A percentile compares a stretch with the other conserved stretches of the same genome.
Evolutionary conservation across 2,888 invertebrate species (phyloP).

Genomic region (Parelbella ahira): DNA sequence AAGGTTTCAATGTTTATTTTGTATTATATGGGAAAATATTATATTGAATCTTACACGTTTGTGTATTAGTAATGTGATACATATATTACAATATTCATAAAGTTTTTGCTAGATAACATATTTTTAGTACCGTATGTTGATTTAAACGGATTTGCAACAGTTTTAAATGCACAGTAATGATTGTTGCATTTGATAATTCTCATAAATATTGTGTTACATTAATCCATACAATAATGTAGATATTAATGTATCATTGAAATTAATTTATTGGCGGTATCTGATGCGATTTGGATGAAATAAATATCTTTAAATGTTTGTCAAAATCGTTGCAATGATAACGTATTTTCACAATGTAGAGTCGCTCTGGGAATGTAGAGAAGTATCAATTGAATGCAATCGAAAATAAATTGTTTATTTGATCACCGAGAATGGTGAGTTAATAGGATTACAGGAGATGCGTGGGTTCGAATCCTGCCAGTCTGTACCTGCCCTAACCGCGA

Average conservation of each 20-base stretch:
- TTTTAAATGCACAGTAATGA: conserved; percentile 5
- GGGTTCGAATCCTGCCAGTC: conserved; percentile 57
- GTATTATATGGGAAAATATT: background rate
- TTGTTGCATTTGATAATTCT: conserved; percentile 6
- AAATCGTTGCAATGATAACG: conserved; percentile 40
- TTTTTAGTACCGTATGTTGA: too few relatives aligned
- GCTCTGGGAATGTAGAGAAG: conserved; percentile 38
- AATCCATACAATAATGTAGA: conserved; percentile 2
- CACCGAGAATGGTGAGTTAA: conserved; percentile 64
- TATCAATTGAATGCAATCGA: conserved; percentile 56
- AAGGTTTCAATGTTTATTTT: conserved; percentile 1
- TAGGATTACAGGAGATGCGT: conserved; percentile 69
- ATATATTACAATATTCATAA: too few relatives aligned
- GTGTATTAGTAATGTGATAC: background rate
- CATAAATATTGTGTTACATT: conserved; percentile 18
- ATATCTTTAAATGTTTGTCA: conserved; percentile 23
- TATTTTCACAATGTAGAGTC: conserved; percentile 41
- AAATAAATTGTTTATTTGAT: conserved; percentile 73
- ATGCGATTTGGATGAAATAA: conserved; percentile 16
- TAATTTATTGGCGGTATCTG: conserved; percentile 23
- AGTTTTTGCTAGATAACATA: too few relatives aligned
- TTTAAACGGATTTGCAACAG: conserved; percentile 1
- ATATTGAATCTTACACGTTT: background rate
- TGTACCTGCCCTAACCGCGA: conserved; percentile 58
- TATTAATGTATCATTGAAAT: conserved; percentile 16